Conservation (phyloP, 2,113 vertebrate genomes). For the Cyanoliseus patagonus region DNA sequence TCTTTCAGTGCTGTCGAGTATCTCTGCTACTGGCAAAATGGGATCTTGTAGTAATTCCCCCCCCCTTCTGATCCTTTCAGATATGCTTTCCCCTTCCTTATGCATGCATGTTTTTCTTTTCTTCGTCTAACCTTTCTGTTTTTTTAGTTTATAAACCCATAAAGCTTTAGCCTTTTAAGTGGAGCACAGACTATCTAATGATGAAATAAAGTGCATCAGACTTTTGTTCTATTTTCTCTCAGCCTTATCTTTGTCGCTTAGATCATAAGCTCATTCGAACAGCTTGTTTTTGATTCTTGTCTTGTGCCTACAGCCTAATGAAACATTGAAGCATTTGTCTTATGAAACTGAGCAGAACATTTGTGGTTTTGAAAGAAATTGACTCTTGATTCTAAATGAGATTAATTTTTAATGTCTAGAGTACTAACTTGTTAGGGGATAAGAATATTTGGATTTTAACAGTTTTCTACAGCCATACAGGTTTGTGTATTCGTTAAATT, state of each 20-base stretch:
- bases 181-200: neutral
- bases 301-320: neutral
- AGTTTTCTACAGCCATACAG: neutral
- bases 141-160: neutral
- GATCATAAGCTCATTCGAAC: neutral
- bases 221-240: neutral
- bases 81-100: neutral
- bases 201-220: neutral
- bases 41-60: neutral
- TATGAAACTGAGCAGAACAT: neutral
- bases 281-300: fast-evolving
- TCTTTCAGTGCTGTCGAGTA: neutral
- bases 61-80: neutral
- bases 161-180: neutral
- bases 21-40: neutral
- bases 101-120: neutral
- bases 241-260: neutral
- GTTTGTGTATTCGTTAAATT: neutral
- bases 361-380: neutral
- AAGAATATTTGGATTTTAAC: neutral
- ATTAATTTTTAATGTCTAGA: neutral
- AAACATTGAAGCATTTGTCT: neutral
- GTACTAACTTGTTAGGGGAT: neutral
- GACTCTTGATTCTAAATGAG: neutral
- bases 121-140: neutral